Evolutionary conservation across 2,797 vertebrate genomes (phyloP), one percentile per base, ranked within the genome.

Genomic region (Ispidina lecontei): DNA sequence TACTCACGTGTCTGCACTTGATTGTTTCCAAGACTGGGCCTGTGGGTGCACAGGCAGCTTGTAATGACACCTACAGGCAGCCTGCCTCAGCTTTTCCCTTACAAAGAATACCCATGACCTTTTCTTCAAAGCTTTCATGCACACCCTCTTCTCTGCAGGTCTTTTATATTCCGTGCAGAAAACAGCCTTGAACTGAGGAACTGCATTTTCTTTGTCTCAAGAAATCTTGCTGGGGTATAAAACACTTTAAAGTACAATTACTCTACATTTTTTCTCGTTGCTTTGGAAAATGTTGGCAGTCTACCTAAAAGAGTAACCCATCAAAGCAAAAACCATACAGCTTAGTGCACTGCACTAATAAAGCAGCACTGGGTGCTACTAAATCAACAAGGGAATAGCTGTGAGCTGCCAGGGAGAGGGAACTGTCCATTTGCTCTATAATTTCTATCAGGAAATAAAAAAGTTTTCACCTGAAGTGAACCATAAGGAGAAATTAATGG

Each of bases 61-160:
- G 43, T 26, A 93, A 95, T 82, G 88, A 90, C 92, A 93, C 80
- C 85, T 93, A 87, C 33, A 87, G 85, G 79, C 41, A 54, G 64
- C 55, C 64, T 90, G 63, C 79, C 67, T 76, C 55, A 78, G 20
- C 43, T 28, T 94, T 85, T 90, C 69, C 17, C 37, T 84, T 84
- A 67, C 44, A 72, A 81, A 88, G 67, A 60, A 84, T 56, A 75
- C 59, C 39, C 39, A 33, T 89, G 89, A 96, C 84, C 91, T 94
- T 94, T 91, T 86, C 73, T 85, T 91, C 82, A 92, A 84, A 93
- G 87, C 79, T 70, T 89, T 93, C 73, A 43, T n/a, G 70, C 55
- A 44, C 64, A 62, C 35, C 19, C 64, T 89, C 67, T 54, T 84
- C 67, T 59, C 72, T 59, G 31, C 28, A 84, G 70, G 67, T 79